Percentiles rank a stretch among this genome's conserved stretches.
These are phyloP conservation scores for Pygoscelis adeliae DNA, from an alignment of 2,113 vertebrate genomes.

Conservation along the genomic window DNA sequence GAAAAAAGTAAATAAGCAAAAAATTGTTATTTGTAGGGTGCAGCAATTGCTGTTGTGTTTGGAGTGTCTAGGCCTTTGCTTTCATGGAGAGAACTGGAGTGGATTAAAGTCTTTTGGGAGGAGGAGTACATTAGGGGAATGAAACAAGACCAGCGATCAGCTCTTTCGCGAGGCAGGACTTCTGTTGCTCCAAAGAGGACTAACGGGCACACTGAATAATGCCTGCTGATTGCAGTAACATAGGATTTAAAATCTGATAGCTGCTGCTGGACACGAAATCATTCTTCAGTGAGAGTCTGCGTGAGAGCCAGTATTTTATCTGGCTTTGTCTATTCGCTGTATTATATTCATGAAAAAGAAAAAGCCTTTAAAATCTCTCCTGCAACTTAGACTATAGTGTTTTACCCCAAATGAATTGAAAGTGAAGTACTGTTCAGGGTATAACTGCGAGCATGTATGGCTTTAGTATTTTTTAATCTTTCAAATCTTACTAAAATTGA, in stretches of 20 bases:
- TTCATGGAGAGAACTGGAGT: background rate
- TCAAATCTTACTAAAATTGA: background rate
- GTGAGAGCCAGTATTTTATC: background rate
- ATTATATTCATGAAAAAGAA: background rate
- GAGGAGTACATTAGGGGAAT: background rate
- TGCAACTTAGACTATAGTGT: accelerated
- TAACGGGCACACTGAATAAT: background rate
- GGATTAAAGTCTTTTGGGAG: background rate
- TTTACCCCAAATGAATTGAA: background rate
- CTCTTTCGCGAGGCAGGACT: background rate
- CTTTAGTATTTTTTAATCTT: background rate
- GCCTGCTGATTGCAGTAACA: background rate
- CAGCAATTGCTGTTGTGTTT: background rate
- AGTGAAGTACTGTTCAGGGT: background rate
- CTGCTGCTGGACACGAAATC: background rate
- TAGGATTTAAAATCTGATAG: background rate
- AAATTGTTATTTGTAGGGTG: background rate
- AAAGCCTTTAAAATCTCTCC: background rate
- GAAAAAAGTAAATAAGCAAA: background rate
- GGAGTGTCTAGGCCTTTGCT: background rate
- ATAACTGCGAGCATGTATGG: background rate
- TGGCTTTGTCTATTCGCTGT: background rate
- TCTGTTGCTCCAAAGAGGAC: background rate
- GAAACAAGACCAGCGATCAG: background rate
- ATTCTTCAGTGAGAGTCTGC: background rate